These are phyloP conservation scores for Trachythela sp. DNA, from an alignment of 64 coral and sea anemone species.

Conservation along the genomic window DNA sequence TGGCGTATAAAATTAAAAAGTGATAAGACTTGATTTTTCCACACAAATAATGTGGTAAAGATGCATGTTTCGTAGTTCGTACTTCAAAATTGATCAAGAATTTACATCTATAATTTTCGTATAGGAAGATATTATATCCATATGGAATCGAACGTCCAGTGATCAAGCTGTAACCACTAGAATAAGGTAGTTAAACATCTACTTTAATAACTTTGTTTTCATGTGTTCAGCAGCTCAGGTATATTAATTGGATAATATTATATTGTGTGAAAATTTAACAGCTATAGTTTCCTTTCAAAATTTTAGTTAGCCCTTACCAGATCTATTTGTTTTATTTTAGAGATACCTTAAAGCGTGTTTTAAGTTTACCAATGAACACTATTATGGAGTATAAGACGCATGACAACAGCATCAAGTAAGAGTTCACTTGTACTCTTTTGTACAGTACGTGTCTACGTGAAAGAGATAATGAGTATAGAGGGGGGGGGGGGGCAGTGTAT, in stretches of 20 bases:
- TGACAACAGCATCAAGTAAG: constrained; percentile 77
- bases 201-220: too few species aligned
- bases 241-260: too few species aligned
- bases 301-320: not conserved
- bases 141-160: constrained; percentile 93
- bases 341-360: constrained; percentile 90
- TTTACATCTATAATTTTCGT: not conserved
- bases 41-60: too few species aligned
- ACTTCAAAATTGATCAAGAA: too few species aligned
- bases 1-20: too few species aligned
- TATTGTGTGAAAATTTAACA: too few species aligned
- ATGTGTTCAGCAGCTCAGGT: too few species aligned
- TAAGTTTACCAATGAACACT: constrained; percentile 89
- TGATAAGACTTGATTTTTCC: too few species aligned
- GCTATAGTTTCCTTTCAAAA: too few species aligned
- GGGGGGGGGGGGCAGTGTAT: too few species aligned
- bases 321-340: constrained; percentile 48
- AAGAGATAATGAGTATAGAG: too few species aligned
- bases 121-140: constrained; percentile 98
- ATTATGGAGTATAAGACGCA: constrained; percentile 99
- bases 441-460: not conserved
- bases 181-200: constrained; percentile 61
- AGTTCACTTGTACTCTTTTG: not conserved
- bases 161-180: constrained; percentile 89
- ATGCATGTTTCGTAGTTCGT: too few species aligned